Evolutionary conservation across 2,113 vertebrate species (phyloP).

Genomic region (Salvelinus fontinalis): DNA sequence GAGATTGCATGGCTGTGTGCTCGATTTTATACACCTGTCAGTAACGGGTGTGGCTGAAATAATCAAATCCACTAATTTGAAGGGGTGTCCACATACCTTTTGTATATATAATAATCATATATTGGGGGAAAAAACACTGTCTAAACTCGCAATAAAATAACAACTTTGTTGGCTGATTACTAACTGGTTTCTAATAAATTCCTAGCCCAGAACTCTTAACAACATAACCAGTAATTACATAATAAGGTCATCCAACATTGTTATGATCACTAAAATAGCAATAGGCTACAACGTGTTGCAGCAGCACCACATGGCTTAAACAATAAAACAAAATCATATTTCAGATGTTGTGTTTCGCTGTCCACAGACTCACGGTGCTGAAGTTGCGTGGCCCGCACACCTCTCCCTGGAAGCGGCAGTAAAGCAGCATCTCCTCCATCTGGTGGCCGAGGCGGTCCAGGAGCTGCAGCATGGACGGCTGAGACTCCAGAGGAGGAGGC

Average conservation of each 20-base stretch:
- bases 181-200: background rate
- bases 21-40: no score
- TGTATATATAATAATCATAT: no score
- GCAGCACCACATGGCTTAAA: background rate
- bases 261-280: background rate
- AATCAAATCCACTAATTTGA: no score
- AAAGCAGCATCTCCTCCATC: constrained; percentile 82
- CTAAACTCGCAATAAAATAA: background rate
- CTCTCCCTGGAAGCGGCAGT: constrained; percentile 79
- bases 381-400: constrained; percentile 80
- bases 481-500: constrained; percentile 75
- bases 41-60: no score
- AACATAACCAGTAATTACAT: background rate
- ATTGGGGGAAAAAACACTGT: no score
- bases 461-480: constrained; percentile 74
- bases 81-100: no score
- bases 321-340: constrained; percentile 16
- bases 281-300: background rate
- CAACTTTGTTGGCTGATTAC: background rate
- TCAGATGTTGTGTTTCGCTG: constrained; percentile 38
- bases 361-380: constrained; percentile 77
- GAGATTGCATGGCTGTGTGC: no score
- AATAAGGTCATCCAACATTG: no score
- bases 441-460: constrained; percentile 81
- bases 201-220: background rate